A percentile compares a stretch with the other conserved stretches of the same genome.
Evolutionary conservation across 2,888 invertebrate genomes (phyloP).

Genomic region (Didymodactylos carnosus): DNA sequence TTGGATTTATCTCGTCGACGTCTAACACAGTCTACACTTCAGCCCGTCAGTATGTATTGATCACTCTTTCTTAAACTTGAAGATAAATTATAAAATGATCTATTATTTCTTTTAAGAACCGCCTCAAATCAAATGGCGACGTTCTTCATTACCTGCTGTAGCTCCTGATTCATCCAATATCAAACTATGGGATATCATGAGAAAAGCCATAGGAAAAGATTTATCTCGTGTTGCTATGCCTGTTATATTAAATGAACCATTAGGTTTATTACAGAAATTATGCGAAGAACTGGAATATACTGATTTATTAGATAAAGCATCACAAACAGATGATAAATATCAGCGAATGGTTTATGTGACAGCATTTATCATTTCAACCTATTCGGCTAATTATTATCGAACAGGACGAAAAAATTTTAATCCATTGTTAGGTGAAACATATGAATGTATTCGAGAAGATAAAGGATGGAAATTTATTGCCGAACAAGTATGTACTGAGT

Average conservation of each 20-base stretch:
- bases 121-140: constrained; percentile 26
- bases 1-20: too few species aligned
- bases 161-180: constrained; percentile 50
- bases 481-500: constrained; percentile 64
- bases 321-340: constrained; percentile 44
- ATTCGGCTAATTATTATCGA: constrained; percentile 50
- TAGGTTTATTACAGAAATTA: constrained; percentile 57
- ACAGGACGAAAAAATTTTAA: constrained; percentile 68
- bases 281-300: constrained; percentile 67
- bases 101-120: neutral
- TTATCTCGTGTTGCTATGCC: constrained; percentile 67
- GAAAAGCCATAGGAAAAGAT: constrained; percentile 70
- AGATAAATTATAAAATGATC: too few species aligned
- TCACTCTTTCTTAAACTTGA: too few species aligned
- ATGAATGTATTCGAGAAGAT: constrained; percentile 56
- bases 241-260: constrained; percentile 61
- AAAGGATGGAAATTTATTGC: constrained; percentile 55
- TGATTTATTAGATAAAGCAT: constrained; percentile 55
- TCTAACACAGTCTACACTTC: too few species aligned
- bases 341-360: constrained; percentile 54
- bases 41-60: too few species aligned
- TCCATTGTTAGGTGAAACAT: constrained; percentile 62
- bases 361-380: constrained; percentile 60
- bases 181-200: constrained; percentile 42
- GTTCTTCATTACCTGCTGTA: constrained; percentile 50